Evolutionary conservation across 2,797 vertebrate species (phyloP).

Genomic region (Lindbergichthys nudifrons): DNA sequence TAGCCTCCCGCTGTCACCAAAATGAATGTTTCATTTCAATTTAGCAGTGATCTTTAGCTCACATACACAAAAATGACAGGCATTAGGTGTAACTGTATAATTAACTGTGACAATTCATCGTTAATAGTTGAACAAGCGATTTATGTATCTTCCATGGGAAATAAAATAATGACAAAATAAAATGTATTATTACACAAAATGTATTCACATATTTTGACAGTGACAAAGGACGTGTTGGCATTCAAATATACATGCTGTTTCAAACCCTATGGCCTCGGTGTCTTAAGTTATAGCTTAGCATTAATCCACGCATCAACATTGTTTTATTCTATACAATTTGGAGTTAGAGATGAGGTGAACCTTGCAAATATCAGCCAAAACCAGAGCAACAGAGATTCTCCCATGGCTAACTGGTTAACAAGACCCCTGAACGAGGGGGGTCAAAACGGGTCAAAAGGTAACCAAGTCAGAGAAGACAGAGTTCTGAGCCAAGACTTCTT

Average conservation of each 20-base stretch:
- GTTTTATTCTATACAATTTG: not conserved
- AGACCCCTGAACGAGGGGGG: not conserved
- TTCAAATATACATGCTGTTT: not conserved
- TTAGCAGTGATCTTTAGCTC: no score
- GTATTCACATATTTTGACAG: no score
- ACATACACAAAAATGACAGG: no score
- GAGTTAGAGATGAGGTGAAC: not conserved
- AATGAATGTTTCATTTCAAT: not conserved
- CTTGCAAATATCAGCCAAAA: not conserved
- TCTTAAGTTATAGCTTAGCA: no score
- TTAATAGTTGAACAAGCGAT: no score
- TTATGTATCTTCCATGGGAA: no score
- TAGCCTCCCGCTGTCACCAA: not conserved
- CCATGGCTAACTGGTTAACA: not conserved
- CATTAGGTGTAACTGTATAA: no score
- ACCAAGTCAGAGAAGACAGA: not conserved
- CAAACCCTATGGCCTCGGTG: not conserved
- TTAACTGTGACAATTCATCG: no score
- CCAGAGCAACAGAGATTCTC: not conserved
- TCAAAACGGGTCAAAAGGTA: conserved; percentile 23
- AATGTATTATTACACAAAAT: no score
- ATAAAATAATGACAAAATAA: no score
- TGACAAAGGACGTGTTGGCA: no score
- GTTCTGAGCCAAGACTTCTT: conserved; percentile 14
- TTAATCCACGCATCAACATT: not conserved